Percentiles rank a stretch among this genome's conserved stretches.
Conservation (phyloP, 2,113 vertebrate genomes). For the Halcyon malimbica region DNA sequence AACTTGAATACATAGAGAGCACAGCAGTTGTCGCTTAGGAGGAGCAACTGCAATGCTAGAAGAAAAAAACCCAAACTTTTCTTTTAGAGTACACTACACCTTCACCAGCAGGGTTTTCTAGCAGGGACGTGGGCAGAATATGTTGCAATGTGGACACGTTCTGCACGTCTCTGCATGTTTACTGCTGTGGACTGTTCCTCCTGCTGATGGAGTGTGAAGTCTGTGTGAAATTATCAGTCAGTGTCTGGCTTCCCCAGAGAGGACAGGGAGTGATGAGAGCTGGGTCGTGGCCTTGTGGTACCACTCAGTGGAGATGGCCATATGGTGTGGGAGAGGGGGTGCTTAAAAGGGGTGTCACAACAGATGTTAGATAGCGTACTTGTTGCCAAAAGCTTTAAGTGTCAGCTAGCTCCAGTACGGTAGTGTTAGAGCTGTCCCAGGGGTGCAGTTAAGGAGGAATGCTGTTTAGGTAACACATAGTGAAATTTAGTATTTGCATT, state of each 20-base stretch:
- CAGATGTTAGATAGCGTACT: background rate
- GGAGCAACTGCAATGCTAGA: background rate
- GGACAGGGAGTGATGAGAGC: background rate
- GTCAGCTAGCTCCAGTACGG: background rate
- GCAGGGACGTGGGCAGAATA: background rate
- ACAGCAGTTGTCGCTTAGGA: background rate
- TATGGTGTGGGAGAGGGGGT: background rate
- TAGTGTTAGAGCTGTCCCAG: background rate
- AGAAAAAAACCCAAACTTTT: background rate
- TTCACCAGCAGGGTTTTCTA: background rate
- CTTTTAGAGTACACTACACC: fast-evolving
- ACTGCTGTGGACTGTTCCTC: background rate
- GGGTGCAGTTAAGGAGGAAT: background rate
- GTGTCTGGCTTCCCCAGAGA: background rate
- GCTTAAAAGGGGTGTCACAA: background rate
- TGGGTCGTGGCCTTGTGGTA: background rate
- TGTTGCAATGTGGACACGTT: background rate
- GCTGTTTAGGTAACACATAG: background rate
- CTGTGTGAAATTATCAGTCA: background rate
- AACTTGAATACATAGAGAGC: background rate
- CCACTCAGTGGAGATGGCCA: background rate
- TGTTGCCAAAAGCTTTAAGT: background rate
- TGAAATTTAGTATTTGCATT: background rate
- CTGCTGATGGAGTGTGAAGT: background rate
- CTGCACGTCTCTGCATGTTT: background rate